Evolutionary conservation across 2,797 vertebrate genomes (phyloP).

Genomic region (Silurus aristotelis): DNA sequence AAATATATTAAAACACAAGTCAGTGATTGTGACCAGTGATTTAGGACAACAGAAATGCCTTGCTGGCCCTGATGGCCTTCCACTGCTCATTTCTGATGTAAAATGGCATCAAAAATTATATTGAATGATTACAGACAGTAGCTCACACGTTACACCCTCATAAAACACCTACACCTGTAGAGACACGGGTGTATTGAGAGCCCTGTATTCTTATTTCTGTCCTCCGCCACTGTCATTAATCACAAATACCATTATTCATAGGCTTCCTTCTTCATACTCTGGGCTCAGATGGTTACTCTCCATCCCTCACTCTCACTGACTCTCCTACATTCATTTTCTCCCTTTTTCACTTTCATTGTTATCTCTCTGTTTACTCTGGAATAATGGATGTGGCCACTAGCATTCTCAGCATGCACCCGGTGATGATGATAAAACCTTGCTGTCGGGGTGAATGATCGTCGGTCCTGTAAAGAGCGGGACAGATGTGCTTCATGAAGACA

Average conservation of each 20-base stretch:
- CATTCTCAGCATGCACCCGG: slow-evolving; percentile 18
- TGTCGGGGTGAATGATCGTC: slow-evolving; percentile 18
- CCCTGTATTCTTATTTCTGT: slow-evolving; percentile 23
- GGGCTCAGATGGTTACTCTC: slow-evolving; percentile 14
- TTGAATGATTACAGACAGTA: neutral
- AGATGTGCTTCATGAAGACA: slow-evolving; percentile 26
- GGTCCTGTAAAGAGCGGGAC: slow-evolving; percentile 14
- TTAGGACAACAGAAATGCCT: no score
- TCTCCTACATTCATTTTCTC: slow-evolving; percentile 4
- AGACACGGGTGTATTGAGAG: slow-evolving; percentile 8
- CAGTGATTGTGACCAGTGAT: no score
- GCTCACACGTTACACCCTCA: neutral
- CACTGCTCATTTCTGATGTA: neutral
- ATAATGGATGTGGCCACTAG: slow-evolving; percentile 30
- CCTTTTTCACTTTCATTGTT: slow-evolving; percentile 13
- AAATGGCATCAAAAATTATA: neutral
- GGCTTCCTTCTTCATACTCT: neutral
- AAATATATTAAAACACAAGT: no score
- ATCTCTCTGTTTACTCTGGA: slow-evolving; percentile 39
- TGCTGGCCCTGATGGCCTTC: no score
- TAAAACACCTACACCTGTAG: slow-evolving; percentile 31
- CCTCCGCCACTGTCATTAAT: slow-evolving; percentile 60
- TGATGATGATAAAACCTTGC: slow-evolving; percentile 42
- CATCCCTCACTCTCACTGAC: slow-evolving; percentile 29
- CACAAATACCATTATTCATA: slow-evolving; percentile 54